These are phyloP conservation scores for Micrasema longulum DNA, from an alignment of 1,140 invertebrate species.

Conservation along the genomic window DNA sequence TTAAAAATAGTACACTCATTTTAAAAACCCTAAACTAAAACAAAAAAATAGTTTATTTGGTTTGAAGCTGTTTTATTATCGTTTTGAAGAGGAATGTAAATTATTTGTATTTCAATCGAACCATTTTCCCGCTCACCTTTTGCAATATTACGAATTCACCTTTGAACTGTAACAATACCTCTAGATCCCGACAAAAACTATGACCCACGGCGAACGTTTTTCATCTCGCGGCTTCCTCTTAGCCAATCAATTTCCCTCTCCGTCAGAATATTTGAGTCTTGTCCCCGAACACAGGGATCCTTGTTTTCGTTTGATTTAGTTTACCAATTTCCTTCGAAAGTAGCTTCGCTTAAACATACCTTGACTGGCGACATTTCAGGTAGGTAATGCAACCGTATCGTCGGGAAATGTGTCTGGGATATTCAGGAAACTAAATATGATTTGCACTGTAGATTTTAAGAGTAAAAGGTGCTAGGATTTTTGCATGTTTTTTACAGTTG, in stretches of 20 bases:
- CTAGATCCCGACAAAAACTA: too few species aligned
- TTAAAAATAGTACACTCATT: too few species aligned
- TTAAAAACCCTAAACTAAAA: too few species aligned
- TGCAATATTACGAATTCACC: too few species aligned
- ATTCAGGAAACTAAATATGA: too few species aligned
- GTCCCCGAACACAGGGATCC: slow-evolving; percentile 12
- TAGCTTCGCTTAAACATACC: slow-evolving; percentile 23
- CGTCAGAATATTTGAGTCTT: slow-evolving; percentile 52
- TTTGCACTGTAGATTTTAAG: slow-evolving; percentile 17
- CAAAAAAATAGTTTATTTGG: too few species aligned
- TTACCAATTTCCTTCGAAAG: slow-evolving; percentile 37
- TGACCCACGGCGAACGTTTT: slow-evolving; percentile 45
- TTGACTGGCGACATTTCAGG: neutral
- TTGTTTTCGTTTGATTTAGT: slow-evolving; percentile 44
- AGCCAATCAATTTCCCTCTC: slow-evolving; percentile 54
- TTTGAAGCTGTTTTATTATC: too few species aligned
- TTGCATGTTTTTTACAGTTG: slow-evolving; percentile 7
- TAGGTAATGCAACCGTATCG: slow-evolving; percentile 1
- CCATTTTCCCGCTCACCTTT: neutral
- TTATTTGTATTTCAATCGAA: neutral
- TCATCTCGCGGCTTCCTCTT: slow-evolving; percentile 51
- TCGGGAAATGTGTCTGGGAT: neutral
- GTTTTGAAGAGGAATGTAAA: too few species aligned
- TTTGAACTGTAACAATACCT: too few species aligned
- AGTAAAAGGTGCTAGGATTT: slow-evolving; percentile 1